Base-by-base conservation (phyloP, 2,113 vertebrate species). In the Sinocyclocheilus rhinocerous region DNA sequence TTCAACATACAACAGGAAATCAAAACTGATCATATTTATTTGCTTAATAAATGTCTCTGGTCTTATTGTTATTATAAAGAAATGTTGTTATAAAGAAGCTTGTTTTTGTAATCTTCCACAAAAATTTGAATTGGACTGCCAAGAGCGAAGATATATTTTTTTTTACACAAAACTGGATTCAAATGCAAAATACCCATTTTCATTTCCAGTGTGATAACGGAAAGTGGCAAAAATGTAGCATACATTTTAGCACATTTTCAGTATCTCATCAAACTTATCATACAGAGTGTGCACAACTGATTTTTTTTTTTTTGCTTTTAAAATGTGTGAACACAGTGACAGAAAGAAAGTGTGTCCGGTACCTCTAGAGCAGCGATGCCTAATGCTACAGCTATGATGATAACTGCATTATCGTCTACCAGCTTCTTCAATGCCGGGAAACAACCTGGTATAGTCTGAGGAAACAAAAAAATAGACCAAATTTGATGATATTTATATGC, bases 301-400 rank as follows among this genome's bases (percentile, higher is more conserved):
- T 42, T 9, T 42, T 36, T 36, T 72, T 36, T 42, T 42, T 36
- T 42, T 42, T 0, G 48, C 45, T 70, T 70, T 16, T 36, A 70
- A 20, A 70, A 70, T 55, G 52, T 55, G 52, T 18, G 52, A 55
- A 16, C 52, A 55, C 15, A 6, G 4, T 70, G 29, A 69, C 29
- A 20, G 67, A 36, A 36, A 36, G 16, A 69, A 69, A 36, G 2
- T 39, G 12, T 52, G 8, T 6, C 52, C 42, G 10, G 45, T 95
- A 96, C 96, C 95, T 96, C 95, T 65, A 97, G 89, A 16, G 33
- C 92, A 15, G 93, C 94, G 22, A 96, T 95, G 26, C 92, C 95
- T 11, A 96, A 83, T 3, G 93, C 94, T 13, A 95, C 94, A 1
- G 20, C 94, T 65, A 94, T 93, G 4, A 96, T 92, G 8, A 92